Base-by-base conservation (phyloP, 2,113 vertebrate species). In the Silurus asotus region DNA sequence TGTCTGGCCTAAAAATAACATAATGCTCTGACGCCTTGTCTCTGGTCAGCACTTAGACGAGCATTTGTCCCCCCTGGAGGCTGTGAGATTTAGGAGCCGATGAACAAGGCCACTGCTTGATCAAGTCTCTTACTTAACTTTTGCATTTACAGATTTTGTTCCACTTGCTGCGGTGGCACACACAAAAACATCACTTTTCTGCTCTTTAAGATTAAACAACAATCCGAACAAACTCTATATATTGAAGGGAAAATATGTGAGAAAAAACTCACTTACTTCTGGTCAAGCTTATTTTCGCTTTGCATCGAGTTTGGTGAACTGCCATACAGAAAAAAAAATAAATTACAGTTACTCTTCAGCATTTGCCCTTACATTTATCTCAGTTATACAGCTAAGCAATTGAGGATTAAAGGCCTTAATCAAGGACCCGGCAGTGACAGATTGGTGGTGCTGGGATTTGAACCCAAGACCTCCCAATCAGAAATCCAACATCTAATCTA, bases 1-100 rank as follows among this genome's bases (percentile, higher is more conserved):
- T 87, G 74, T 74, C 83, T 80, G 59, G 58, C 56, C 76, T 74
- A 84, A 84, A 83, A 83, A 87, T 70, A 84, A 72, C 55, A 75
- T 76, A 49, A 86, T 64, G 58, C 67, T 62, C 78, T 64, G 67
- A 74, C 48, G 81, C 79, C 58, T 81, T 19, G 49, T 80, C 64
- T 84, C 55, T 48, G 55, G 55, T 61, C 75, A 84, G 72, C n/a
- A 55, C 75, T 64, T 78, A 64, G 76, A 55, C 14, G 4, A 74
- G 74, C 28, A 69, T 87, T 49, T 48, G 23, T 69, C 58, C 70
- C 25, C 78, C 49, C 58, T 20, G 69, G 70, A 82, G 85, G 64
- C n/a, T 19, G 55, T 20, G 49, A 85, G 75, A 79, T 85, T 85
- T 65, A 79, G 58, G 78, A 23, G 56, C 37, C 70, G 79, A 86